Percentiles rank a stretch among this genome's conserved stretches.
Evolutionary conservation across 2,888 invertebrate species (phyloP).

Genomic region (Agonopterix heracliana): DNA sequence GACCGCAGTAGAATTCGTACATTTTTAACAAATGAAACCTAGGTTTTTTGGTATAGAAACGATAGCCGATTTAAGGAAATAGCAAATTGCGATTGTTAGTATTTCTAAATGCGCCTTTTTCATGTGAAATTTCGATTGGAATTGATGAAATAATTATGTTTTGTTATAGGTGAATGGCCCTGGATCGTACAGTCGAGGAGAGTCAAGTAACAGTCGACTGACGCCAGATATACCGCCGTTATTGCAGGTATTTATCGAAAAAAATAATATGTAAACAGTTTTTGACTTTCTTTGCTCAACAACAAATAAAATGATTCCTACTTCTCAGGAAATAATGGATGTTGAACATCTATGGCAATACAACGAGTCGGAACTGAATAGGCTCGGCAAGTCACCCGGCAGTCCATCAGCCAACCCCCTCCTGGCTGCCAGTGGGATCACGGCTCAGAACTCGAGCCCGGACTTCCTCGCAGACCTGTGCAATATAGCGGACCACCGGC

Average conservation of each 20-base stretch:
- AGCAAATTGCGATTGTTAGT: too few species aligned
- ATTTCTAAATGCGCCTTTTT: too few species aligned
- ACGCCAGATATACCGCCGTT: slow-evolving; percentile 79
- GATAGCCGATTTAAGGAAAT: too few species aligned
- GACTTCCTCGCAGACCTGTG: slow-evolving; percentile 93
- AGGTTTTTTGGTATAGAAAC: too few species aligned
- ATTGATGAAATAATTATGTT: neutral
- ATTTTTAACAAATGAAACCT: too few species aligned
- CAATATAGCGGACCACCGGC: slow-evolving; percentile 95
- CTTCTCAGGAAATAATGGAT: slow-evolving; percentile 91
- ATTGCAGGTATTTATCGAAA: slow-evolving; percentile 77
- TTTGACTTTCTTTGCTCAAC: too few species aligned
- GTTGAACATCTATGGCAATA: slow-evolving; percentile 97
- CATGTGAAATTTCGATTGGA: too few species aligned
- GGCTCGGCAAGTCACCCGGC: slow-evolving; percentile 72
- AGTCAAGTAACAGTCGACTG: slow-evolving; percentile 59
- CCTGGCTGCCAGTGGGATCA: slow-evolving; percentile 65
- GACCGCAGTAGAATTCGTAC: too few species aligned
- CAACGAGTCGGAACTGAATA: slow-evolving; percentile 86
- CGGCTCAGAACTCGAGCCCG: slow-evolving; percentile 81
- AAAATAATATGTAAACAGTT: neutral
- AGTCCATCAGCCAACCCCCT: slow-evolving; percentile 63
- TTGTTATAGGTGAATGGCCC: slow-evolving; percentile 62
- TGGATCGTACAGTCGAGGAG: slow-evolving; percentile 65
- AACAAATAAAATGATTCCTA: neutral